Conservation (phyloP, 2,888 invertebrate species). For the Cryptocephalus primarius region DNA sequence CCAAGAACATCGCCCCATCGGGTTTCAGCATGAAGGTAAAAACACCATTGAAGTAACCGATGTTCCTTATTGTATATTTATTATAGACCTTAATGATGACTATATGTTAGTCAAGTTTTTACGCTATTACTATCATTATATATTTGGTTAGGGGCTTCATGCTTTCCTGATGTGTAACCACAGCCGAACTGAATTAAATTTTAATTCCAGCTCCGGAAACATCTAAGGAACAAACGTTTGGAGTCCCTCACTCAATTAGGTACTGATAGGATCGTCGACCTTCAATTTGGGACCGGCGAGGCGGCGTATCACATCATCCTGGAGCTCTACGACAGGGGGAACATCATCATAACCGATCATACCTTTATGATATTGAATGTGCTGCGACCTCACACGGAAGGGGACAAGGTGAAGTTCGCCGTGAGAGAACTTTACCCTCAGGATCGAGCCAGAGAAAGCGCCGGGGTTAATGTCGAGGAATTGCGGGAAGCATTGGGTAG, state of each 20-base stretch:
- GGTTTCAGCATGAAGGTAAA: constrained; percentile 94
- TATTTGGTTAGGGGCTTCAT: too few relatives aligned
- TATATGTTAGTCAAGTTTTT: too few relatives aligned
- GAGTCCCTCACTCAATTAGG: constrained; percentile 82
- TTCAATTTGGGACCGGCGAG: constrained; percentile 90
- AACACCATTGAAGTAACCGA: background rate
- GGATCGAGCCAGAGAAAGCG: constrained; percentile 59
- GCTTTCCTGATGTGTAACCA: too few relatives aligned
- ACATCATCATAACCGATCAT: constrained; percentile 87
- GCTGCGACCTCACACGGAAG: constrained; percentile 84
- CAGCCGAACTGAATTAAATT: background rate
- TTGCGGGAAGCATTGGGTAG: constrained; percentile 48
- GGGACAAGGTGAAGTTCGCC: constrained; percentile 81
- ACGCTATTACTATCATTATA: too few relatives aligned
- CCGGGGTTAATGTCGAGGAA: constrained; percentile 43
- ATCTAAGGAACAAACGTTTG: constrained; percentile 88
- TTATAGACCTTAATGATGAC: too few relatives aligned
- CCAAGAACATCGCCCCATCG: constrained; percentile 89
- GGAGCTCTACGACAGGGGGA: constrained; percentile 93
- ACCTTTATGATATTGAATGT: constrained; percentile 85
- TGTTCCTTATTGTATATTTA: too few relatives aligned
- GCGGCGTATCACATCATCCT: constrained; percentile 91
- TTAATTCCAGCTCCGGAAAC: constrained; percentile 73
- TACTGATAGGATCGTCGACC: constrained; percentile 83
- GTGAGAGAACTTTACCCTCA: constrained; percentile 87